Evolutionary conservation across 2,888 invertebrate species (phyloP).

Genomic region (Coleophora deauratella): DNA sequence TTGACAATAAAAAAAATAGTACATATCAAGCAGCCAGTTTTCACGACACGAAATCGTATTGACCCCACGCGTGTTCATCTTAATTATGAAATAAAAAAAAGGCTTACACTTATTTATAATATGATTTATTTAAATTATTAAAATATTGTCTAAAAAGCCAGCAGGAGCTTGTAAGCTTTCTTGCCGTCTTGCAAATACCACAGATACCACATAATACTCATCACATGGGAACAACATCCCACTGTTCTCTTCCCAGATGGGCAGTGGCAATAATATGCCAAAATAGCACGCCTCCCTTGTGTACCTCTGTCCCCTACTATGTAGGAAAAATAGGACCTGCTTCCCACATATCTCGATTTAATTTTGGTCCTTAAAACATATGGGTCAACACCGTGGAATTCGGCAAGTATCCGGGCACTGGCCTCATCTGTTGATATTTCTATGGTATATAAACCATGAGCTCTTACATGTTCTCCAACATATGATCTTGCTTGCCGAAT

Average conservation of each 20-base stretch:
- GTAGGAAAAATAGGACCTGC: slow-evolving; percentile 10
- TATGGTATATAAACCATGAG: not conserved
- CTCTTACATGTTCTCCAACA: slow-evolving; percentile 6
- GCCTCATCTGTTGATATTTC: not conserved
- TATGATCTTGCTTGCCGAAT: slow-evolving; percentile 13
- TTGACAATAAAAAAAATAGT: too few species aligned
- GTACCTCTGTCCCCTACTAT: slow-evolving; percentile 5
- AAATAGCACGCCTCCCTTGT: slow-evolving; percentile 2
- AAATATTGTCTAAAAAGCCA: not conserved
- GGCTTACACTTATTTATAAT: too few species aligned
- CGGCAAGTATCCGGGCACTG: too few species aligned
- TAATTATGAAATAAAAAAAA: too few species aligned
- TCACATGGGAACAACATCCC: slow-evolving; percentile 14
- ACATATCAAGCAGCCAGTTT: too few species aligned
- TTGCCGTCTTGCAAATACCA: slow-evolving; percentile 10
- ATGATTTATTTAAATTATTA: too few species aligned
- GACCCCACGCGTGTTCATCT: too few species aligned
- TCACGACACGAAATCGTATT: too few species aligned
- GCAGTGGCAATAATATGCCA: slow-evolving; percentile 12
- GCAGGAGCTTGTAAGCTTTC: not conserved
- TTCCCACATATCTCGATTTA: slow-evolving; percentile 5
- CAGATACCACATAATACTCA: slow-evolving; percentile 13
- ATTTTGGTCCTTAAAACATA: slow-evolving; percentile 6
- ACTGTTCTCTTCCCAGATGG: slow-evolving; percentile 9
- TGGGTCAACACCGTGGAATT: slow-evolving; percentile 1